Base-by-base conservation (phyloP, 2,888 invertebrate genomes). In the Hemicrepidius hirtus region DNA sequence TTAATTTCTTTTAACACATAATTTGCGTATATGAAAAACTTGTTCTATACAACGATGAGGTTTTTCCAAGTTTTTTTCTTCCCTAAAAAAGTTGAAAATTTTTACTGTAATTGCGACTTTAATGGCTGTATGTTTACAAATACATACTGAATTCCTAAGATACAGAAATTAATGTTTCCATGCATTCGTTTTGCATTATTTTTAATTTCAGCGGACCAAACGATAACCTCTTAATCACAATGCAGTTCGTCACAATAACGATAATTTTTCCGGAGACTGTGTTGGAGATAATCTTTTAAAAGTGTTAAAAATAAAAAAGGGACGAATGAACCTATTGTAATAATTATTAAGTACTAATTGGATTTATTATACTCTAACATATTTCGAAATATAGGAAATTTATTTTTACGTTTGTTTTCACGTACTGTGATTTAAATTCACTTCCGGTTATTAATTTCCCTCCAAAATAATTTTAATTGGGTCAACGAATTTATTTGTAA, bases 181-280 rank as follows among this genome's bases (percentile, higher is more conserved):
- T 65, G 64, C 64, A 49, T 65, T 65, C 50, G 53, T 65, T 65
- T 65, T 65, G 64, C 64, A 65, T 65, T 65, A 65, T 65, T 65
- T 65, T 65, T 65, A 65, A 65, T 20, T 49, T 65, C 20, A 21
- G 40, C 12, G 53, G 49, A 65, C 40, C 21, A 10, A 50, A 6
- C 53, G 64, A 65, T 65, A 65, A 65, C 64, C 64, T 12, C 64
- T 63, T 40, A 50, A 65, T 65, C 64, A 65, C 64, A 53, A 65
- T 65, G 64, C 46, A 65, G 64, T 53, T 65, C 64, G 49, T 65
- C 50, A 65, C 53, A 53, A 49, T 65, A 65, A 65, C 40, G 64
- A 65, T 65, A 65, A 65, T 65, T 65, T 65, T 65, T 65, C 53
- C 16, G 5, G 32, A 32, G 32, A 6, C 32, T 32, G 3, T 32